A percentile compares a stretch with the other conserved stretches of the same genome.
Evolutionary conservation across 2,888 invertebrate species (phyloP).

Genomic region (Linnaemya tessellans): DNA sequence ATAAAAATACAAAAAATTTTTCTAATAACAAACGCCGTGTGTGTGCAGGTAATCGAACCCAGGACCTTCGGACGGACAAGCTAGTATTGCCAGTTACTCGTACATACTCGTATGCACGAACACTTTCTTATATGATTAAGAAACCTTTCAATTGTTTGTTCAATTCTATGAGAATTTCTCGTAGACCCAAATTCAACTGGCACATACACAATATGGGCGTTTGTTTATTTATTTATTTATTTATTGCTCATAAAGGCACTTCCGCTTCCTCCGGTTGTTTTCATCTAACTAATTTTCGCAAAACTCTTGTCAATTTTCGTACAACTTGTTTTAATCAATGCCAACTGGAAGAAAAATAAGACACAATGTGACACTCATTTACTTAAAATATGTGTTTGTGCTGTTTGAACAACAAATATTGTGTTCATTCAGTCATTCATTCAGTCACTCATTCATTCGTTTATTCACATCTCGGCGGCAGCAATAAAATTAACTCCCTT

Average conservation of each 20-base stretch:
- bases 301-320: slow-evolving; percentile 25
- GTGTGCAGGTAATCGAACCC: too few species aligned
- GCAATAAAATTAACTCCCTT: slow-evolving; percentile 58
- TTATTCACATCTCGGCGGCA: slow-evolving; percentile 3
- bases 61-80: too few species aligned
- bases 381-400: slow-evolving; percentile 27
- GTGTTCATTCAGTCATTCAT: not conserved
- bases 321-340: slow-evolving; percentile 60
- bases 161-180: too few species aligned
- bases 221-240: too few species aligned
- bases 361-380: slow-evolving; percentile 48
- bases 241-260: not conserved
- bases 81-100: too few species aligned
- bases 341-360: slow-evolving; percentile 44
- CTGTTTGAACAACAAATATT: slow-evolving; percentile 20
- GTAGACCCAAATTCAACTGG: too few species aligned
- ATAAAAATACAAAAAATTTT: too few species aligned
- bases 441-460: not conserved
- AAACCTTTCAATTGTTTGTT: too few species aligned
- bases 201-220: not conserved
- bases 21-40: too few species aligned
- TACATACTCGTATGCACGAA: too few species aligned
- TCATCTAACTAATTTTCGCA: not conserved
- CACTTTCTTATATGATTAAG: too few species aligned
- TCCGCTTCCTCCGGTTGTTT: not conserved